Conservation (phyloP, 2,797 vertebrate genomes). For the Sebastolobus altivelis region DNA sequence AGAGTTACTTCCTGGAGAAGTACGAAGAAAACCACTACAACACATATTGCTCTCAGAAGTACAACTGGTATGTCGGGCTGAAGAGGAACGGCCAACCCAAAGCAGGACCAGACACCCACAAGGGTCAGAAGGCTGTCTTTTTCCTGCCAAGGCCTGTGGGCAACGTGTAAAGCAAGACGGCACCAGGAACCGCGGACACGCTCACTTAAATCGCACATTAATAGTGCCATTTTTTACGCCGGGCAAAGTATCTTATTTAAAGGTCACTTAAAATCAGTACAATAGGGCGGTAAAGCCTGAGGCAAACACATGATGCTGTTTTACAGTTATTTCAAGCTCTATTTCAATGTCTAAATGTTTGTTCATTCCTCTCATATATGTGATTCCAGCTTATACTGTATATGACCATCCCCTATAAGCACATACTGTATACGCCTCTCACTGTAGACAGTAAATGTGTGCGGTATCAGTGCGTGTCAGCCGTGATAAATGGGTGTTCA, state of each 20-base stretch:
- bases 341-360: background rate
- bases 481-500: slow-evolving; percentile 38
- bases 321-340: slow-evolving; percentile 4
- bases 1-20: slow-evolving; percentile 93
- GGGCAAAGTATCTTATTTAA: slow-evolving; percentile 5
- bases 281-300: background rate
- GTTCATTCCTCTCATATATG: slow-evolving; percentile 15
- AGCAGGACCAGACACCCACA: slow-evolving; percentile 89
- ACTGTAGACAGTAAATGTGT: slow-evolving; percentile 15
- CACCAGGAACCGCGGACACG: slow-evolving; percentile 18
- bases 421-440: background rate
- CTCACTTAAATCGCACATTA: slow-evolving; percentile 8
- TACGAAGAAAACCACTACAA: slow-evolving; percentile 96
- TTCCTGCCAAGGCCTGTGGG: slow-evolving; percentile 90
- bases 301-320: slow-evolving; percentile 14
- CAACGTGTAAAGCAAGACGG: slow-evolving; percentile 33
- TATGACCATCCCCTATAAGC: background rate
- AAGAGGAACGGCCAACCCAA: slow-evolving; percentile 93
- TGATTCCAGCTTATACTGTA: background rate
- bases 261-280: slow-evolving; percentile 15
- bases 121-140: slow-evolving; percentile 91
- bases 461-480: slow-evolving; percentile 10
- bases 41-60: slow-evolving; percentile 91
- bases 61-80: slow-evolving; percentile 93
- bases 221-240: background rate